Evolutionary conservation across 1,140 invertebrate species (phyloP), one percentile per base, ranked within the genome.

Genomic region (Hestina assimilis): DNA sequence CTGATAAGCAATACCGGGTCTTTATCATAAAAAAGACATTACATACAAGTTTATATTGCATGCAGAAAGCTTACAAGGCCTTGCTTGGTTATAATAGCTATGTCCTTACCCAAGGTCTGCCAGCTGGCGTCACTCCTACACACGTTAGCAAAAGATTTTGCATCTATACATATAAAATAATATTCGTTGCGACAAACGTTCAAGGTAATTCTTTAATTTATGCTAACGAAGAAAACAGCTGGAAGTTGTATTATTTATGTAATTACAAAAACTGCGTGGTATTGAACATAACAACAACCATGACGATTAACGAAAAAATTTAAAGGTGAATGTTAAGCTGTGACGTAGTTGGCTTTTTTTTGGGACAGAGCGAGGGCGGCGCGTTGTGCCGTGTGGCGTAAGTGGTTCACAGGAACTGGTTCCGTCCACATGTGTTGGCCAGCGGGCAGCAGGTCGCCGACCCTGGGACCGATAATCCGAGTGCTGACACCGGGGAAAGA

Each of bases 341-440:
- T 50, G 55, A 42, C 24, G 52, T 41, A 48, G 19, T 17, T 50
- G 38, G 33, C 19, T 19, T 29, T 45, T 62, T 62, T 63, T 57
- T 45, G 53, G 47, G 31, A 40, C 31, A 45, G 11, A 19, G 57
- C 63, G 47, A 64, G 66, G 64, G 66, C 43, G 59, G n/a, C 59
- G 46, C 60, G 56, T 66, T 70, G 73, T 68, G 57, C 66, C 72
- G 64, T 57, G 70, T 63, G 59, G 66, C 52, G 65, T 71, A 78
- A 77, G 75, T 82, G 71, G 79, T 79, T 69, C 71, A 75, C 65
- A 70, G 71, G 80, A 87, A 87, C 84, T 75, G 80, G 84, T 87
- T 85, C 76, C 59, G 71, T 77, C 78, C 75, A 83, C 75, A 81
- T 83, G 82, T 84, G 66, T 62, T 56, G 71, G 41, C 14, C 54